A percentile compares a stretch with the other conserved stretches of the same genome.
Conservation (phyloP, 2,113 vertebrate species). For the Garra rufa region DNA sequence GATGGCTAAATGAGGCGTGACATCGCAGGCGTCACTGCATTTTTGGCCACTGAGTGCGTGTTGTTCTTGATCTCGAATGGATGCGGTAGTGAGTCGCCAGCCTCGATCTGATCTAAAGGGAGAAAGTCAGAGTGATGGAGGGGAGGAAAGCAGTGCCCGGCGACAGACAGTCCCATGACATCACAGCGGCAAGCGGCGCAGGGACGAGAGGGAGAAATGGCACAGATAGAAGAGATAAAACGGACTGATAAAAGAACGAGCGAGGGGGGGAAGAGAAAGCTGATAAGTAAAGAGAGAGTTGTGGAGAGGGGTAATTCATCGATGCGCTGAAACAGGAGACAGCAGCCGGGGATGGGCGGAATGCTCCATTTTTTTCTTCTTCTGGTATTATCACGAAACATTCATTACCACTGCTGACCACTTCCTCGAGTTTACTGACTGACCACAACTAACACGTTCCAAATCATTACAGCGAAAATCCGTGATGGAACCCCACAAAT, state of each 20-base stretch:
- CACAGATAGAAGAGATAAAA: constrained; percentile 48
- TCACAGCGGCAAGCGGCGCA: constrained; percentile 48
- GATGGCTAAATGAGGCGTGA: constrained; percentile 45
- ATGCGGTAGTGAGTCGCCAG: neutral
- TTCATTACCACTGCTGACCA: constrained; percentile 49
- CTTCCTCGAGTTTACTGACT: constrained; percentile 25
- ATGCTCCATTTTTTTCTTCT: constrained; percentile 52
- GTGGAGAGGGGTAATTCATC: constrained; percentile 64
- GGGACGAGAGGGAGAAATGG: constrained; percentile 53
- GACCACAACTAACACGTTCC: neutral
- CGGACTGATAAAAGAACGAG: constrained; percentile 50
- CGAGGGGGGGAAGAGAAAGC: constrained; percentile 44
- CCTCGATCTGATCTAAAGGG: constrained; percentile 17
- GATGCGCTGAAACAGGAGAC: constrained; percentile 58
- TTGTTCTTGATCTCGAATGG: neutral
- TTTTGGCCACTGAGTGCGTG: neutral
- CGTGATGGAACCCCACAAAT: constrained; percentile 16
- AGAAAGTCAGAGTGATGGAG: constrained; percentile 19
- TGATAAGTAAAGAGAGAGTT: constrained; percentile 60
- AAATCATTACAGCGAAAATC: neutral
- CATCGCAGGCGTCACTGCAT: constrained; percentile 34
- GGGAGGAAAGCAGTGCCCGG: constrained; percentile 46
- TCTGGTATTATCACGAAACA: constrained; percentile 53
- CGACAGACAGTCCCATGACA: constrained; percentile 74
- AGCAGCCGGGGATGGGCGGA: constrained; percentile 59